These are phyloP conservation scores for Toxostoma redivivum DNA, from an alignment of 2,113 vertebrate species.

Conservation along the genomic window DNA sequence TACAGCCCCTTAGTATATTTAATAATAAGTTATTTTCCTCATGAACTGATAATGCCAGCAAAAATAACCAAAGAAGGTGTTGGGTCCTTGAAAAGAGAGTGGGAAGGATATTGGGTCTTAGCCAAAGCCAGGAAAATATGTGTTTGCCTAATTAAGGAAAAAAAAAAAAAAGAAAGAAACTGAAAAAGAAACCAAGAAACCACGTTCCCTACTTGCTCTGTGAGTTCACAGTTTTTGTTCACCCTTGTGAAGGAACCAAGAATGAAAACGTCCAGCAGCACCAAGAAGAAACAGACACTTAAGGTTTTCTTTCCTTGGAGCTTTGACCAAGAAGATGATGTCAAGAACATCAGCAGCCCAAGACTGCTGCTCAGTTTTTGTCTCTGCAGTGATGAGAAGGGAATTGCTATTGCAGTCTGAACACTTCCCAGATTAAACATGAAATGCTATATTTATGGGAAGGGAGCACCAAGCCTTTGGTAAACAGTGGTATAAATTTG, in stretches of 20 bases:
- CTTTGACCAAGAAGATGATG: background rate
- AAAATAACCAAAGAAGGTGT: background rate
- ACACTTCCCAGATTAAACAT: background rate
- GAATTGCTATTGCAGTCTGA: background rate
- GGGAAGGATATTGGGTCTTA: background rate
- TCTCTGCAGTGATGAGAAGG: background rate
- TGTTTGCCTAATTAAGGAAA: background rate
- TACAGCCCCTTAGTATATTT: background rate
- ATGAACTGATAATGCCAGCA: background rate
- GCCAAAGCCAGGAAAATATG: background rate
- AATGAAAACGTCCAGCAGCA: background rate
- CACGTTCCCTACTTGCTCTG: background rate
- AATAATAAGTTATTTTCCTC: background rate
- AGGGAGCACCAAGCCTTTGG: background rate
- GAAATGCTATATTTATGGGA: background rate
- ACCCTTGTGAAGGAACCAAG: background rate
- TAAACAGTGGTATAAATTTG: background rate
- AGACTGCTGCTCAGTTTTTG: background rate
- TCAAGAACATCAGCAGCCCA: background rate
- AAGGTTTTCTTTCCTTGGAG: background rate
- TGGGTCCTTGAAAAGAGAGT: background rate
- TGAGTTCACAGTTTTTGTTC: background rate
- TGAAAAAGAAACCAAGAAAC: too few relatives aligned
- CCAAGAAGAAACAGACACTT: background rate
- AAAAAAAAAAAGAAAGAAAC: background rate